Evolutionary conservation across 1,140 invertebrate species (phyloP), one percentile per base, ranked within the genome.

Genomic region (Drosophila baimaii): DNA sequence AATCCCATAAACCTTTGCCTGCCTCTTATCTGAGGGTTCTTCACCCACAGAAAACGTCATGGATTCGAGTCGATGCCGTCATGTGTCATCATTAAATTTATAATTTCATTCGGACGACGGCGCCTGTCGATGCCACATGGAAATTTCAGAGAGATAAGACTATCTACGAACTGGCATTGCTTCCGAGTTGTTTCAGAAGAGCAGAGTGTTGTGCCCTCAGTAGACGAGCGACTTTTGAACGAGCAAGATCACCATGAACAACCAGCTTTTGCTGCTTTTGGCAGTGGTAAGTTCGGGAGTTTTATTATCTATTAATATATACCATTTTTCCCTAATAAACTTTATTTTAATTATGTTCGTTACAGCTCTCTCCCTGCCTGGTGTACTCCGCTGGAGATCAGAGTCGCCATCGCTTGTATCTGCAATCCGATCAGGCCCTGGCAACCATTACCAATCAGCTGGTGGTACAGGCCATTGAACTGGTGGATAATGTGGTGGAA

Each of bases 401-500:
- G 5, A 66, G 29, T 9, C 77, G 68, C 0, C 54, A 64, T 49
- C 79, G 84, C 1, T 35, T 88, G 31, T 83, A 52, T 17, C 13
- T 39, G 2, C 84, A 88, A 25, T 74, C 84, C 3, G 72, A 89
- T 13, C 77, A 83, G 17, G 81, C 68, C 2, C 12, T 88, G 7
- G 35, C 31, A 8, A 27, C 61, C 2, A 70, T 88, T 1, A 89
- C 71, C 25, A 68, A 37, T 3, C 72, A 77, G 9, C 47, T 81
- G 5, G 35, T 88, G 1, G 17, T 15, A 0, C 79, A 73, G 61
- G 83, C 83, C 49, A 83, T 56, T 4, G 76, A 77, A 19, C n/a
- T 88, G 63, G 77, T 77, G 6, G 83, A 88, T 2, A 76, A 75
- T 52, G 71, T 88, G 0, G 76, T 88, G 0, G 83, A 88, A 25